Evolutionary conservation across 2,113 vertebrate genomes (phyloP).

Genomic region (Genyomyrus donnyi): DNA sequence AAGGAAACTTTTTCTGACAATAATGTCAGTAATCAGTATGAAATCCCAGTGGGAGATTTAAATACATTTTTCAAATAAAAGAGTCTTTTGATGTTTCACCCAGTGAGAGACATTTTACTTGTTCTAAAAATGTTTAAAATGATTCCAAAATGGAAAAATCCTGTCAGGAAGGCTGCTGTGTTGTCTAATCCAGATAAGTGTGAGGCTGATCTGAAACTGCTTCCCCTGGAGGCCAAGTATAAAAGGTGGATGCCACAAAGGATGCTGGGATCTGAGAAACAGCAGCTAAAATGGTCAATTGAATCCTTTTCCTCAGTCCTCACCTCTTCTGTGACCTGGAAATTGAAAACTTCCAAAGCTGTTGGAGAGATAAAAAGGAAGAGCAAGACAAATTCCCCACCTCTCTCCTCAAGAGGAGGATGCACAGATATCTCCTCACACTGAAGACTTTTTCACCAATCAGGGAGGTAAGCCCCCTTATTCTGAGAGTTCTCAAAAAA

Average conservation of each 20-base stretch:
- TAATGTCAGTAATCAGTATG: neutral
- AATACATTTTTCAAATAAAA: neutral
- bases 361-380: neutral
- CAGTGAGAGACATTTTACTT: neutral
- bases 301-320: neutral
- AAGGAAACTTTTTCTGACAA: neutral
- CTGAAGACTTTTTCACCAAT: neutral
- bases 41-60: neutral
- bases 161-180: neutral
- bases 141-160: neutral
- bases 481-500: neutral
- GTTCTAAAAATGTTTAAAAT: neutral
- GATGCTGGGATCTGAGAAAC: neutral
- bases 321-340: slow-evolving; percentile 1
- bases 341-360: neutral
- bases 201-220: neutral
- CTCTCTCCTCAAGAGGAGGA: neutral
- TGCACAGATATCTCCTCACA: neutral
- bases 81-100: neutral
- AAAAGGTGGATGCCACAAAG: neutral
- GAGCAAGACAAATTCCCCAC: neutral
- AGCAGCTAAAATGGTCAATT: neutral
- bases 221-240: neutral
- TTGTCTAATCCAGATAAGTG: neutral
- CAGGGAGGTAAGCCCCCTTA: neutral